Evolutionary conservation across 2,113 vertebrate genomes (phyloP).

Genomic region (Ranitomeya imitator): DNA sequence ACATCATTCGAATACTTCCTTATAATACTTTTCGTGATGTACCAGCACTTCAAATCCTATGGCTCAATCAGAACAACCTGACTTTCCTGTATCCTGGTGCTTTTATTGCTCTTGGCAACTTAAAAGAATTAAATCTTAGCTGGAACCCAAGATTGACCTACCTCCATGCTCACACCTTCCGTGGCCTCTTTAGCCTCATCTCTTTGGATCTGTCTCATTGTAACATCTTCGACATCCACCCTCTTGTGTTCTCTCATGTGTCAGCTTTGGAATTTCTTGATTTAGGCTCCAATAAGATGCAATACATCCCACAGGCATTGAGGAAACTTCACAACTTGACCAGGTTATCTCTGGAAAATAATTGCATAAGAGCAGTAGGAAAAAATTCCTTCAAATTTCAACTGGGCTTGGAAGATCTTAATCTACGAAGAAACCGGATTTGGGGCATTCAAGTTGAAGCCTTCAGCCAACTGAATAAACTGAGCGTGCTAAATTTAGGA

Average conservation of each 20-base stretch:
- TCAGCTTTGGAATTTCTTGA: slow-evolving; percentile 63
- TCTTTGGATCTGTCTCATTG: slow-evolving; percentile 68
- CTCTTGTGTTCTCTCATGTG: slow-evolving; percentile 66
- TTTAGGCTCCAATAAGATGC: slow-evolving; percentile 66
- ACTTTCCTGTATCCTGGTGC: slow-evolving; percentile 67
- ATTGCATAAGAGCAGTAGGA: slow-evolving; percentile 68
- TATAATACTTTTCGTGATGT: slow-evolving; percentile 64
- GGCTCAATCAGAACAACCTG: slow-evolving; percentile 68
- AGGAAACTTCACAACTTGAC: slow-evolving; percentile 65
- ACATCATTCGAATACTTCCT: slow-evolving; percentile 62
- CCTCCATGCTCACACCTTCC: slow-evolving; percentile 67
- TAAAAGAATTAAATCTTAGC: slow-evolving; percentile 66
- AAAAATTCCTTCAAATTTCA: slow-evolving; percentile 67
- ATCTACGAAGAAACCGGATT: slow-evolving; percentile 69
- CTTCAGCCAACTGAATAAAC: slow-evolving; percentile 64
- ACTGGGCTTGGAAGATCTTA: slow-evolving; percentile 60
- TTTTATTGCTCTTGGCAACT: slow-evolving; percentile 62
- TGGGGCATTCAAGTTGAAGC: slow-evolving; percentile 66
- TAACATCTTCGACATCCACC: slow-evolving; percentile 69
- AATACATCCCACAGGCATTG: slow-evolving; percentile 66
- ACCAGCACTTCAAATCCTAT: slow-evolving; percentile 66
- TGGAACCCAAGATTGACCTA: slow-evolving; percentile 66
- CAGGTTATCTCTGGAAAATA: slow-evolving; percentile 64
- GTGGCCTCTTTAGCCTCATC: slow-evolving; percentile 65
- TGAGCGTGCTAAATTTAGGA: slow-evolving; percentile 69